Base-by-base conservation (phyloP, 2,888 invertebrate species). In the Pseudoips prasinana region DNA sequence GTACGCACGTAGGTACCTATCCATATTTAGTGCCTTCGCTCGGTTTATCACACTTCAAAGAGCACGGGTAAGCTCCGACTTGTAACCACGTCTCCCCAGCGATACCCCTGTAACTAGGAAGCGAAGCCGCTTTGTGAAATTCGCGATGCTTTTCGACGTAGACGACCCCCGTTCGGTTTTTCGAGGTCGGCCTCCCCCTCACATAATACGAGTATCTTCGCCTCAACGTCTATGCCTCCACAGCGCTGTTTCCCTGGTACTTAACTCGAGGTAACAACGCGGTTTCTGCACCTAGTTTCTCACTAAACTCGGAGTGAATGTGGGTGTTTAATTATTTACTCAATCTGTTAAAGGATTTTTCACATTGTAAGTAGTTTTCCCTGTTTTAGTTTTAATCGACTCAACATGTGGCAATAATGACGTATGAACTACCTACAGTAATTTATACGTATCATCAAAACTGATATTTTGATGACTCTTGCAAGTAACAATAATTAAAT, bases 11-110 rank as follows among this genome's bases (percentile, higher is more conserved):
- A 54, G 64, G 61, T 67, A 67, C 58, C 61, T 67, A 71, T 73
- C 68, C 75, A 74, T 79, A 76, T 78, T 76, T 77, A 73, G 75
- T 67, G 66, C 61, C 60, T 58, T 57, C 55, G 60, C 59, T 66
- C 66, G 68, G 82, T 83, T 80, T 81, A 83, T 83, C 84, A 80
- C 83, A 77, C 81, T 83, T 84, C 82, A 83, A 82, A 85, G 83
- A 78, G 74, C 78, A 68, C 71, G 67, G 74, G n/a, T 67, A 75
- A 73, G 72, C 75, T 70, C 67, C 69, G 66, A 66, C 65, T 69
- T 68, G 72, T 68, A 78, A 80, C 82, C 78, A 68, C 80, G 66
- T 69, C 76, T 74, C 78, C 79, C 78, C 54, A 64, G 46, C 60
- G 66, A 64, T 64, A 56, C 64, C 59, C 62, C 69, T 60, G 76